phyloP scores from a whole-genome alignment of 2,888 invertebrate species.

The Therioaphis trifolii region DNA sequence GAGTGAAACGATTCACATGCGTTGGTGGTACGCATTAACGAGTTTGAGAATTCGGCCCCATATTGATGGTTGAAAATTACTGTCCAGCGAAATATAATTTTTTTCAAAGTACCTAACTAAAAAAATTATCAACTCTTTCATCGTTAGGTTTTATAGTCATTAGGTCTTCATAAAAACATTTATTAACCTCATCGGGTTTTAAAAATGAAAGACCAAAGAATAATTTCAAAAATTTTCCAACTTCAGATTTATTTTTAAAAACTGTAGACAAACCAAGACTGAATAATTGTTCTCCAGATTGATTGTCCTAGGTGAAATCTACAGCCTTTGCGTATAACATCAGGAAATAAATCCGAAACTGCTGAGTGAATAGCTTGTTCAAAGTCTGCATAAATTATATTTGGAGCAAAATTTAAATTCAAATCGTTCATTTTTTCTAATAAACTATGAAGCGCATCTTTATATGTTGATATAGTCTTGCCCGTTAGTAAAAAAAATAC shows the following conservation, averaged over 20 bases:
- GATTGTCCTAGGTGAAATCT: background rate
- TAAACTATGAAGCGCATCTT: background rate
- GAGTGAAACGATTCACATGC: no score
- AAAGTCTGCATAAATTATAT: no score
- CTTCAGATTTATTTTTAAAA: constrained; percentile 12
- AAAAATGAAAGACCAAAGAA: constrained; percentile 4
- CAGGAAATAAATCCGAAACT: no score
- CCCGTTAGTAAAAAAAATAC: constrained; percentile 10
- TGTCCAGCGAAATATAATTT: no score
- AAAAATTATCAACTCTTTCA: no score
- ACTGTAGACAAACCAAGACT: background rate
- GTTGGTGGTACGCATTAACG: no score
- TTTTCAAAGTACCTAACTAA: no score
- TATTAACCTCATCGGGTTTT: background rate
- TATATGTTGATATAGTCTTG: background rate
- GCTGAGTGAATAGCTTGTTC: no score
- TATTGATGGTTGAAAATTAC: no score
- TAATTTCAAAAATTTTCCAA: constrained; percentile 1
- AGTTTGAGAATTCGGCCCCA: no score
- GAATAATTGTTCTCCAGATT: constrained; percentile 12
- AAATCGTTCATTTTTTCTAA: constrained; percentile 15
- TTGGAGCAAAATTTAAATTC: constrained; percentile 3
- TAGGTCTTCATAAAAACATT: background rate
- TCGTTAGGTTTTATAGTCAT: background rate
- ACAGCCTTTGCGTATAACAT: background rate